Percentiles rank a stretch among this genome's conserved stretches.
Conservation (phyloP, 1,140 invertebrate genomes). For the Dufourea novaeangliae region DNA sequence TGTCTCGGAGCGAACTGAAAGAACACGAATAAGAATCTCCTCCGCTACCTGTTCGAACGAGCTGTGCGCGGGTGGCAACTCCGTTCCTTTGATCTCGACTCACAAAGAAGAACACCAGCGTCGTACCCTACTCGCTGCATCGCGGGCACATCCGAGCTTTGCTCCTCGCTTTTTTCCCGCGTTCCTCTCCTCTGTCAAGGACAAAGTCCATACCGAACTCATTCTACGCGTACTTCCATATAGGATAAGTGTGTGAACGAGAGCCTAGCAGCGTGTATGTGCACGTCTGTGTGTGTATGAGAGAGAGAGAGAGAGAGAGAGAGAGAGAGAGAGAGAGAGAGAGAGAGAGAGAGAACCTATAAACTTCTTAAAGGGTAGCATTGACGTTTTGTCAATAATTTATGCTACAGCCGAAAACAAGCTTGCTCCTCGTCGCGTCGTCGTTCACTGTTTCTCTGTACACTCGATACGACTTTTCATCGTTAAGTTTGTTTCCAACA, state of each 20-base stretch:
- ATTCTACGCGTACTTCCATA: background rate
- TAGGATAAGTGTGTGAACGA: too few species aligned
- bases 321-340: background rate
- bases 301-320: background rate
- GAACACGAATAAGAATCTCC: slow-evolving; percentile 19
- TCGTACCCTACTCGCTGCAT: background rate
- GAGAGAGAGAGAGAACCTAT: background rate
- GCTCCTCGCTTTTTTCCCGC: background rate
- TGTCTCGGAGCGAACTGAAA: slow-evolving; percentile 21
- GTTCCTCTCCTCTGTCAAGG: background rate
- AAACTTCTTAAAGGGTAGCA: background rate
- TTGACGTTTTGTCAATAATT: background rate
- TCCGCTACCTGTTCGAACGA: slow-evolving; percentile 23
- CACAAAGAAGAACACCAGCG: slow-evolving; percentile 27
- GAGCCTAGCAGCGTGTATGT: too few species aligned
- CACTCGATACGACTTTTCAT: background rate
- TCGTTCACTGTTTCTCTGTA: background rate
- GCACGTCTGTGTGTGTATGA: too few species aligned
- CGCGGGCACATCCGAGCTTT: background rate
- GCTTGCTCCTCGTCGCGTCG: background rate
- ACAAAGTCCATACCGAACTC: background rate
- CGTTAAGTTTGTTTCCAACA: background rate
- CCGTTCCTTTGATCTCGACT: slow-evolving; percentile 27
- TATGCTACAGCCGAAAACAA: background rate
- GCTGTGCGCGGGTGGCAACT: slow-evolving; percentile 21